phyloP scores from a whole-genome alignment of 1,140 invertebrate species.

The Galleria mellonella region DNA sequence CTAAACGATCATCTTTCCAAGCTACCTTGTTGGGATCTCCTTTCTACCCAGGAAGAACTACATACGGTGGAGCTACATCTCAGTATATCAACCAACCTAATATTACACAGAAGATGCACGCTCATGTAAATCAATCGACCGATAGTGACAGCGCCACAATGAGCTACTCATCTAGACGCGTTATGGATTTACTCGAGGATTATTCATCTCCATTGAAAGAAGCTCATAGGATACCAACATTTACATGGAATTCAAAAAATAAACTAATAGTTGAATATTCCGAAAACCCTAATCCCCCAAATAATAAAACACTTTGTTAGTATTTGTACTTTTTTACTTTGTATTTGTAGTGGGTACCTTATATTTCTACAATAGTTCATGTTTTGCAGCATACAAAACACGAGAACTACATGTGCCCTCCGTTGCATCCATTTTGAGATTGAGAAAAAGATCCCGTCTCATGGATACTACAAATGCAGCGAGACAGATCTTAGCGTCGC shows the following conservation, averaged over 20 bases:
- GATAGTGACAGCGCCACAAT: constrained; percentile 27
- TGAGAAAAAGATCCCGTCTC: constrained; percentile 76
- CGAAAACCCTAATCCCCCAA: too few species aligned
- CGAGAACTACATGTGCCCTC: constrained; percentile 45
- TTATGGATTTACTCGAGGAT: constrained; percentile 82
- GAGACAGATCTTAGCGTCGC: constrained; percentile 77
- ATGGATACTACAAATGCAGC: constrained; percentile 78
- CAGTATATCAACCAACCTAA: constrained; percentile 71
- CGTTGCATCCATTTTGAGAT: constrained; percentile 66
- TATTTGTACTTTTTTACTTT: too few species aligned
- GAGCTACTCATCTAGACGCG: constrained; percentile 77
- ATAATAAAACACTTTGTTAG: neutral
- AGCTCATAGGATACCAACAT: constrained; percentile 80
- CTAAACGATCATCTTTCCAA: constrained; percentile 75
- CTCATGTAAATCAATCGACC: constrained; percentile 29
- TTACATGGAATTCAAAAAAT: too few species aligned
- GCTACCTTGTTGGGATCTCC: constrained; percentile 74
- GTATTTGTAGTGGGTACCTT: too few species aligned
- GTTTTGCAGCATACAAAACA: constrained; percentile 38
- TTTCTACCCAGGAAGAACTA: constrained; percentile 87
- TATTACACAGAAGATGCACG: constrained; percentile 34
- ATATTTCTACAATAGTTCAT: neutral
- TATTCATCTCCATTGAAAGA: constrained; percentile 84
- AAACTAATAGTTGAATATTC: too few species aligned
- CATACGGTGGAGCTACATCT: constrained; percentile 85